Evolutionary conservation across 2,797 vertebrate species (phyloP).

Genomic region (Gallinago solitaria): DNA sequence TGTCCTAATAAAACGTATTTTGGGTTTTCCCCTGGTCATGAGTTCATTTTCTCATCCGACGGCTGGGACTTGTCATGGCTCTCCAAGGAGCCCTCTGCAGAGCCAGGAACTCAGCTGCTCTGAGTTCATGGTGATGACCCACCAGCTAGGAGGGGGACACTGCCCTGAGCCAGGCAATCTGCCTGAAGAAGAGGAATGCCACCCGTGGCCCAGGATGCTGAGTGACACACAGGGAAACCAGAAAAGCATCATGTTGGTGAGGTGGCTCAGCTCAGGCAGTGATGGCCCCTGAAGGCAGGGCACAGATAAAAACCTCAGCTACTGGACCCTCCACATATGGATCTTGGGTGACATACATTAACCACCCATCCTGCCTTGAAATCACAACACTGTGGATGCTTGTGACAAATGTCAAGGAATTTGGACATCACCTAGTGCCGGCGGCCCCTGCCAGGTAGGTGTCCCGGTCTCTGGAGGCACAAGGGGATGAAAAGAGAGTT

Average conservation of each 20-base stretch:
- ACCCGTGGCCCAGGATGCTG: background rate
- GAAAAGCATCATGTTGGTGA: background rate
- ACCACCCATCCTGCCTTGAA: background rate
- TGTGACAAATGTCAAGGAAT: background rate
- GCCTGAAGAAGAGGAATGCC: background rate
- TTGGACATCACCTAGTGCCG: background rate
- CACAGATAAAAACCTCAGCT: background rate
- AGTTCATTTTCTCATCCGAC: background rate
- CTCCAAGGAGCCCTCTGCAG: background rate
- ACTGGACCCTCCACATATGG: background rate
- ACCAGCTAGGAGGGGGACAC: background rate
- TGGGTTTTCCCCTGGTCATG: accelerated
- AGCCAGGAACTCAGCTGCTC: background rate
- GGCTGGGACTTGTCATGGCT: background rate
- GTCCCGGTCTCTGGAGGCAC: background rate
- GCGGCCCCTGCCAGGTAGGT: background rate
- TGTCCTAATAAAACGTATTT: background rate
- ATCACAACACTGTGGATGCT: background rate
- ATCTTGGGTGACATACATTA: background rate
- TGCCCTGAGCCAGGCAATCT: background rate
- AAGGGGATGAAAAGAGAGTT: background rate
- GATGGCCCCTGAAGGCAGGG: background rate
- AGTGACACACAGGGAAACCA: background rate
- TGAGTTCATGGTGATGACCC: background rate
- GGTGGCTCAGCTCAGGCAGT: background rate